phyloP scores from a whole-genome alignment of 2,888 invertebrate species.

The Eupithecia insigniata region DNA sequence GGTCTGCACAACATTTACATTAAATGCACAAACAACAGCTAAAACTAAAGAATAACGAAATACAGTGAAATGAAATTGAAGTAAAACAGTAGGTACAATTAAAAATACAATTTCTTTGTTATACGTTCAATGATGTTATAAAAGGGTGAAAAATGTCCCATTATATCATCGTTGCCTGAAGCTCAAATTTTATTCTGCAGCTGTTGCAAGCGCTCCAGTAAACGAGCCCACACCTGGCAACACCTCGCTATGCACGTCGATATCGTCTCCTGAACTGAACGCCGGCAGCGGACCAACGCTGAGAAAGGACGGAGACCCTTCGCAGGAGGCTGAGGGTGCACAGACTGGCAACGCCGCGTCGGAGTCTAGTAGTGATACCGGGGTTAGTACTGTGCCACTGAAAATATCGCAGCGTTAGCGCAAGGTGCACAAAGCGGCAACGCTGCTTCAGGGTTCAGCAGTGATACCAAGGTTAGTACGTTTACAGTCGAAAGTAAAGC shows the following conservation, averaged over 20 bases:
- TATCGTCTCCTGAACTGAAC: conserved; percentile 79
- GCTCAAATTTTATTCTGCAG: conserved; percentile 46
- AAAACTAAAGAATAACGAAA: no score
- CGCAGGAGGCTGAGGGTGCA: conserved; percentile 37
- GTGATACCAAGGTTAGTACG: background rate
- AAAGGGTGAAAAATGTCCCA: background rate
- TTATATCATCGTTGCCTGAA: background rate
- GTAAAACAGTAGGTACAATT: no score
- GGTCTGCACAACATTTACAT: no score
- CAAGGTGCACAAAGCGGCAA: background rate
- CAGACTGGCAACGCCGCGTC: conserved; percentile 54
- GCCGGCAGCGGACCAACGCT: conserved; percentile 42
- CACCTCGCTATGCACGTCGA: conserved; percentile 67
- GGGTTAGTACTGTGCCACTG: conserved; percentile 55
- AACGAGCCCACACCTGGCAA: conserved; percentile 54
- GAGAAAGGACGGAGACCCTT: conserved; percentile 38
- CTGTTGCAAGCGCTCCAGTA: conserved; percentile 66
- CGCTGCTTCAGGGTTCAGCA: background rate
- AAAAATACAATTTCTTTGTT: no score
- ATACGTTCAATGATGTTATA: background rate
- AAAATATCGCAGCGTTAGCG: background rate
- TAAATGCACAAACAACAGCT: no score
- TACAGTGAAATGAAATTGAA: no score
- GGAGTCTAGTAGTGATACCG: conserved; percentile 77
- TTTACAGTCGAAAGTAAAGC: background rate